phyloP scores from a whole-genome alignment of 2,113 vertebrate genomes.

The Aptenodytes forsteri region DNA sequence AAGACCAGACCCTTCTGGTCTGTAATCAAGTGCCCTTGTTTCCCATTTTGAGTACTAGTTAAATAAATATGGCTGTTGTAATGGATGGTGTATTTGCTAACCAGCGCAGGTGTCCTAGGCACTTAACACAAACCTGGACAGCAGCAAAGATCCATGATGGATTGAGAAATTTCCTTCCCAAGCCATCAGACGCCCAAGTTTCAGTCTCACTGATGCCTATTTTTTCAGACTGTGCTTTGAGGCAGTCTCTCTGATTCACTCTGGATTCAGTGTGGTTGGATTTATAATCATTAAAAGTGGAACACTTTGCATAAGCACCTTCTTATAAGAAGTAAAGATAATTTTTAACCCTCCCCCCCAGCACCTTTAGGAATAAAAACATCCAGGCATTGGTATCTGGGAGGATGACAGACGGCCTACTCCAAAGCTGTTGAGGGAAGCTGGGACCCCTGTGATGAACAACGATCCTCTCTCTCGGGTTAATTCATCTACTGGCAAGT shows the following conservation, averaged over 20 bases:
- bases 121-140: neutral
- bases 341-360: neutral
- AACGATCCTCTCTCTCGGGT: neutral
- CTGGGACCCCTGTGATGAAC: neutral
- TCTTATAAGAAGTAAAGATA: constrained; percentile 52
- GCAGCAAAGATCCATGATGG: neutral
- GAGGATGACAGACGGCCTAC: neutral
- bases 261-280: constrained; percentile 23
- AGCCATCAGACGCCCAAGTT: neutral
- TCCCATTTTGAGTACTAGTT: neutral
- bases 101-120: neutral
- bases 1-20: neutral
- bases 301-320: constrained; percentile 59
- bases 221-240: neutral
- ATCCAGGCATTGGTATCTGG: neutral
- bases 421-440: neutral
- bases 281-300: constrained; percentile 19
- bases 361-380: constrained; percentile 33
- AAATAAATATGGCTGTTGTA: neutral
- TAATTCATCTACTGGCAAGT: neutral
- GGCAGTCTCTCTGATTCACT: neutral
- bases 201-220: neutral
- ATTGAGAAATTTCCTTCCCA: constrained; percentile 7
- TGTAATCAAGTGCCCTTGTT: neutral
- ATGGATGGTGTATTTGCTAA: neutral